phyloP scores from a whole-genome alignment of 1,140 invertebrate species.

The Stratiolaelaps scimitus region DNA sequence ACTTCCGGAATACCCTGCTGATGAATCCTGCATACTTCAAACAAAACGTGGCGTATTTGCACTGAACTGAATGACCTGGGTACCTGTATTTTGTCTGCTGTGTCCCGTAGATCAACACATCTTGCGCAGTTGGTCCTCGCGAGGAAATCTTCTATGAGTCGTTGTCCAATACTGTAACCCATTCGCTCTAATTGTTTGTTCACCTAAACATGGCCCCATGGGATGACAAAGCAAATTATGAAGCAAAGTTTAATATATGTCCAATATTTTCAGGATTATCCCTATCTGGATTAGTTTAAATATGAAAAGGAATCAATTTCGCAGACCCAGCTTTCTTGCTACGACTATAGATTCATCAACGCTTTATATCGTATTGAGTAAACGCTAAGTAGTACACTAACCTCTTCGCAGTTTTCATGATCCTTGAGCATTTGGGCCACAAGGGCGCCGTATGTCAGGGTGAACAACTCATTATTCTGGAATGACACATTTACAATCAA shows the following conservation, averaged over 20 bases:
- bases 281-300: no score
- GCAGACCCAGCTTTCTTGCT: no score
- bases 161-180: conserved; percentile 95
- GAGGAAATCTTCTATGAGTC: conserved; percentile 93
- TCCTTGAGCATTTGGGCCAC: conserved; percentile 94
- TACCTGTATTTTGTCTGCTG: conserved; percentile 87
- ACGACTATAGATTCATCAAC: no score
- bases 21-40: not conserved
- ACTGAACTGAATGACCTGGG: conserved; percentile 32
- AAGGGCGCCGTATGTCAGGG: conserved; percentile 90
- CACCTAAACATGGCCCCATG: conserved; percentile 43
- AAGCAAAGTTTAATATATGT: conserved; percentile 34
- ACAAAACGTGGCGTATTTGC: no score
- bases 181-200: conserved; percentile 84
- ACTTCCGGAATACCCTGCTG: not conserved
- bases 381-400: not conserved
- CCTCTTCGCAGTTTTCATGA: conserved; percentile 88
- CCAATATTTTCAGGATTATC: no score
- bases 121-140: conserved; percentile 74
- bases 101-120: conserved; percentile 90
- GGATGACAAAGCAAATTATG: conserved; percentile 12
- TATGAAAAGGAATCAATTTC: no score
- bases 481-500: no score
- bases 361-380: no score
- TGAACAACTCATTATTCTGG: conserved; percentile 91